Percentiles rank a stretch among this genome's conserved stretches.
Conservation (phyloP, 1,140 invertebrate species). For the Saxidomus purpurata region DNA sequence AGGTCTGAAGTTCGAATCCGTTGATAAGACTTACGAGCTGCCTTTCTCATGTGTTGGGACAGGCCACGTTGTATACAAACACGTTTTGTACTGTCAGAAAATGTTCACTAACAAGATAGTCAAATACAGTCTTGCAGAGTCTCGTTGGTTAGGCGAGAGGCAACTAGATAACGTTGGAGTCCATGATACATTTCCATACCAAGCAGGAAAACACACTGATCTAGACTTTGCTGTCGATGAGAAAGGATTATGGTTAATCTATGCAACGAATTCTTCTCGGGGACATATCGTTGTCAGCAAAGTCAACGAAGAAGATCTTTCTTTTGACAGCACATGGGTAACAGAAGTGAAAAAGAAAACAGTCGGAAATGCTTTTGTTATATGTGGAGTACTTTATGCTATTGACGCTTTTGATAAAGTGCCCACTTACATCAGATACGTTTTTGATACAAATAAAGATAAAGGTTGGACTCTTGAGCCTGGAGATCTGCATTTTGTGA, state of each 20-base stretch:
- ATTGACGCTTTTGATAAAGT: slow-evolving; percentile 77
- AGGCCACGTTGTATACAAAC: slow-evolving; percentile 80
- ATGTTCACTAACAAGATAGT: slow-evolving; percentile 77
- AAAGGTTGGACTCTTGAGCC: slow-evolving; percentile 71
- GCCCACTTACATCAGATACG: slow-evolving; percentile 80
- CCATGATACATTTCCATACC: slow-evolving; percentile 79
- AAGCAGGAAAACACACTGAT: slow-evolving; percentile 77
- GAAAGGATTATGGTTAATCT: slow-evolving; percentile 81
- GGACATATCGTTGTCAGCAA: slow-evolving; percentile 82
- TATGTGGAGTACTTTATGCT: slow-evolving; percentile 82
- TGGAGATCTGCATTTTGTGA: slow-evolving; percentile 73
- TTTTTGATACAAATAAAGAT: slow-evolving; percentile 79
- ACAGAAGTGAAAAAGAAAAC: slow-evolving; percentile 78
- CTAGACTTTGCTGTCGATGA: slow-evolving; percentile 83
- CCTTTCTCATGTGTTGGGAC: slow-evolving; percentile 82
- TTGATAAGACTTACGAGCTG: slow-evolving; percentile 68
- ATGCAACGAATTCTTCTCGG: slow-evolving; percentile 75
- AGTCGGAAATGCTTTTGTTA: slow-evolving; percentile 82
- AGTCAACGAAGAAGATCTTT: slow-evolving; percentile 75
- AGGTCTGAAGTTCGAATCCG: slow-evolving; percentile 65
- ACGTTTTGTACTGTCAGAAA: slow-evolving; percentile 79
- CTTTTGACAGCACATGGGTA: slow-evolving; percentile 78
- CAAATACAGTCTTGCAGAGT: slow-evolving; percentile 76
- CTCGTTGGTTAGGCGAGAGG: slow-evolving; percentile 71
- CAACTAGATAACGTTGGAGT: slow-evolving; percentile 73